Evolutionary conservation across 2,888 invertebrate species (phyloP).

Genomic region (Caenorhabditis sp.): DNA sequence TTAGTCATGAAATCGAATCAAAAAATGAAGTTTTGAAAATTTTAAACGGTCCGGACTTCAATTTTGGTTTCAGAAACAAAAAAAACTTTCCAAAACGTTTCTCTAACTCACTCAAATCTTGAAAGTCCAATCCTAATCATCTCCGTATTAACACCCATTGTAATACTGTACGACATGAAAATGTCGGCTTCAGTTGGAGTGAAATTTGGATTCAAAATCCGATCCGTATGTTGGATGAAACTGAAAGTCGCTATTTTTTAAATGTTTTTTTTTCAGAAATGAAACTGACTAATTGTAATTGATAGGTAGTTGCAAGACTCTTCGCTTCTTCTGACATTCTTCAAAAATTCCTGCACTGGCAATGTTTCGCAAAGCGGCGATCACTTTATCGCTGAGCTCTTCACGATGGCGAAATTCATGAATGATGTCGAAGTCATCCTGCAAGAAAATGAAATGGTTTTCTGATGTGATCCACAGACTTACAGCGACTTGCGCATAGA

Average conservation of each 20-base stretch:
- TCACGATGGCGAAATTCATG: constrained; percentile 38
- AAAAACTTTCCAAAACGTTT: not conserved
- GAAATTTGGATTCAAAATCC: constrained; percentile 33
- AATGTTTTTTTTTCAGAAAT: not conserved
- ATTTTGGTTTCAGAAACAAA: not conserved
- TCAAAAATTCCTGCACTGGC: constrained; percentile 33
- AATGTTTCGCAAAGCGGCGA: constrained; percentile 13
- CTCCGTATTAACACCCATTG: constrained; percentile 37
- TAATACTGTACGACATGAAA: constrained; percentile 44
- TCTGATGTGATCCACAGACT: not conserved
- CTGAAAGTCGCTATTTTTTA: constrained; percentile 18
- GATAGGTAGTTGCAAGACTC: constrained; percentile 33
- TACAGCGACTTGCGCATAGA: constrained; percentile 4
- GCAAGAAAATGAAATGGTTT: too few relatives aligned
- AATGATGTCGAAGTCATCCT: constrained; percentile 26
- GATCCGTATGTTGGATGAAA: constrained; percentile 29
- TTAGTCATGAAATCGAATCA: too few relatives aligned
- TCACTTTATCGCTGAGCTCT: constrained; percentile 17
- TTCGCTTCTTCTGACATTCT: constrained; percentile 24
- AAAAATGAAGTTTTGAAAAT: not conserved
- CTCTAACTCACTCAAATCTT: constrained; percentile 38
- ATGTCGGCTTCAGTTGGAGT: constrained; percentile 53
- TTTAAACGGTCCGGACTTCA: not conserved
- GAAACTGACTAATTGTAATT: constrained; percentile 41
- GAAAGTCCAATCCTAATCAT: constrained; percentile 22